These are phyloP conservation scores for Paramormyrops kingsleyae DNA, from an alignment of 2,113 vertebrate genomes.

Conservation along the genomic window DNA sequence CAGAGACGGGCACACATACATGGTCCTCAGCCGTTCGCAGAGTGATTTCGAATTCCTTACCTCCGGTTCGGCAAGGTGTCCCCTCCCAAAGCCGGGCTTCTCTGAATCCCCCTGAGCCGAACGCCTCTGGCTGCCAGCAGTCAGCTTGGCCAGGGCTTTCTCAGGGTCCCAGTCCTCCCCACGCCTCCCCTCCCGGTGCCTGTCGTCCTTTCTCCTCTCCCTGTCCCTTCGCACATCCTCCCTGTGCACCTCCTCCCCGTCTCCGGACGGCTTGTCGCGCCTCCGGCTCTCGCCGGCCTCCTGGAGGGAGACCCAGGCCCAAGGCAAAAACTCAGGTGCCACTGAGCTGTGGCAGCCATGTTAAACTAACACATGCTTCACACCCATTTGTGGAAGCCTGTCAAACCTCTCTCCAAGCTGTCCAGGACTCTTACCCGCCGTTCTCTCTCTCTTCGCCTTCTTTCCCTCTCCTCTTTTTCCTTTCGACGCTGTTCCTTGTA, in stretches of 20 bases:
- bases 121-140: constrained; percentile 22
- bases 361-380: neutral
- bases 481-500: constrained; percentile 41
- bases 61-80: constrained; percentile 37
- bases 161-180: constrained; percentile 40
- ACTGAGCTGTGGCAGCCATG: neutral
- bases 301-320: neutral
- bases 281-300: neutral
- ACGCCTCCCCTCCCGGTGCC: constrained; percentile 38
- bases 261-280: neutral
- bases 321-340: neutral
- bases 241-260: neutral
- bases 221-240: constrained; percentile 9
- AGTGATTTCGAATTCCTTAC: constrained; percentile 44
- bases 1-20: too few relatives aligned
- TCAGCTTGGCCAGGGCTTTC: constrained; percentile 17
- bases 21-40: neutral
- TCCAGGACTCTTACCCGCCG: constrained; percentile 31
- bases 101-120: constrained; percentile 16
- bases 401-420: neutral
- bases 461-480: constrained; percentile 50
- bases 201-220: constrained; percentile 34
- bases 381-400: too few relatives aligned
- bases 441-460: constrained; percentile 42
- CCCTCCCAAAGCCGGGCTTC: constrained; percentile 29